Evolutionary conservation across 2,113 vertebrate species (phyloP).

Genomic region (Chauna torquata): DNA sequence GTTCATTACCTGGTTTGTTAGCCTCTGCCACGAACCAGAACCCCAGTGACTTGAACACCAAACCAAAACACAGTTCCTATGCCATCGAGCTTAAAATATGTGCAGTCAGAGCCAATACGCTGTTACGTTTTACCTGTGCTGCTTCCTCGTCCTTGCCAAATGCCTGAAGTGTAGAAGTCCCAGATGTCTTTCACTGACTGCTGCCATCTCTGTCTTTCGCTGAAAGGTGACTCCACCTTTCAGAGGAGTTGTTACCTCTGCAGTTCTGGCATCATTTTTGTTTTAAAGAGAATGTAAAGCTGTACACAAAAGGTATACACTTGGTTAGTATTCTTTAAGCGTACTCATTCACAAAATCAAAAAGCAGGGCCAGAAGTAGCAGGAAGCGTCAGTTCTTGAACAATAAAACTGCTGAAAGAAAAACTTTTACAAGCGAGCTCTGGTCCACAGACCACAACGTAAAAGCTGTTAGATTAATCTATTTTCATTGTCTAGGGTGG

Average conservation of each 20-base stretch:
- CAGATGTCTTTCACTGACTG: not conserved
- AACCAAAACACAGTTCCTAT: not conserved
- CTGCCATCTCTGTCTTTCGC: not conserved
- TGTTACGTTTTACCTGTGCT: not conserved
- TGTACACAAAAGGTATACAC: not conserved
- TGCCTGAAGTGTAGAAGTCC: not conserved
- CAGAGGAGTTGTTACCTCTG: not conserved
- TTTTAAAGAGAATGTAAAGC: not conserved
- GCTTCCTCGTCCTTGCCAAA: not conserved
- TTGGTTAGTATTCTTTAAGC: not conserved
- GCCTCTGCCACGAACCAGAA: not conserved
- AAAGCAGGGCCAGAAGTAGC: slow-evolving; percentile 7
- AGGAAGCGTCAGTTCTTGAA: slow-evolving; percentile 33
- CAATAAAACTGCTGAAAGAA: slow-evolving; percentile 50
- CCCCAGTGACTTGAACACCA: not conserved
- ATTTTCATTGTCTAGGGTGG: slow-evolving; percentile 3
- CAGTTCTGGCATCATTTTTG: not conserved
- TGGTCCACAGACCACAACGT: slow-evolving; percentile 34
- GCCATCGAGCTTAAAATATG: not conserved
- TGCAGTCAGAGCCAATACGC: not conserved
- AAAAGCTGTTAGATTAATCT: slow-evolving; percentile 21
- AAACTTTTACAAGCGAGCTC: slow-evolving; percentile 37
- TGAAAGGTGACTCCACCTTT: not conserved
- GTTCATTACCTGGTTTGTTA: not conserved
- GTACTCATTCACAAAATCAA: not conserved